phyloP scores from a whole-genome alignment of 2,888 invertebrate species.

The Lutraria lutraria region DNA sequence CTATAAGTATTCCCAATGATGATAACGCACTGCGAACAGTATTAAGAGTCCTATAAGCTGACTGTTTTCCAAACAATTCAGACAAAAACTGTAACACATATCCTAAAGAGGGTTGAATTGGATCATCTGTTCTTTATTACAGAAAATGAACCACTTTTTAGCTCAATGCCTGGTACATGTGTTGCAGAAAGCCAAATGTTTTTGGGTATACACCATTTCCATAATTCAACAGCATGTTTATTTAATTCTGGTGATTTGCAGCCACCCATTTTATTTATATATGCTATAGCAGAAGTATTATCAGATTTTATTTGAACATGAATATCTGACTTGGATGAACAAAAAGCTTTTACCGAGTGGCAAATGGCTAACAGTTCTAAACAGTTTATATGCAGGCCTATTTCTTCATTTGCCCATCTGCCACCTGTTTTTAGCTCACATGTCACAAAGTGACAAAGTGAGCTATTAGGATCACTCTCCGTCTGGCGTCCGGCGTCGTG shows the following conservation, averaged over 20 bases:
- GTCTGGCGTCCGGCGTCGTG: too few relatives aligned
- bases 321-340: neutral
- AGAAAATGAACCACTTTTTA: too few relatives aligned
- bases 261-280: conserved; percentile 48
- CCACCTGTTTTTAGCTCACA: conserved; percentile 32
- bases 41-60: too few relatives aligned
- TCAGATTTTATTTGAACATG: neutral
- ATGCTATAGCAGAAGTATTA: neutral
- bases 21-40: too few relatives aligned
- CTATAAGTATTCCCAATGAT: too few relatives aligned
- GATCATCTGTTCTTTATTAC: too few relatives aligned
- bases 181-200: neutral
- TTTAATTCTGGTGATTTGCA: conserved; percentile 23
- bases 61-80: too few relatives aligned
- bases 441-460: too few relatives aligned
- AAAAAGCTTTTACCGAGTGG: neutral
- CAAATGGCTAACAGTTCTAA: neutral
- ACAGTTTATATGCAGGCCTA: neutral
- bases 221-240: conserved; percentile 20
- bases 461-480: too few relatives aligned
- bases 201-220: neutral
- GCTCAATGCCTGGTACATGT: neutral
- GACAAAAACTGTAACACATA: too few relatives aligned
- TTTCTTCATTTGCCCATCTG: conserved; percentile 38
- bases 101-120: too few relatives aligned